These are phyloP conservation scores for Turritopsis dohrnii DNA, from an alignment of 30 jellyfish, hydroid and myxozoan genomes.

Conservation along the genomic window DNA sequence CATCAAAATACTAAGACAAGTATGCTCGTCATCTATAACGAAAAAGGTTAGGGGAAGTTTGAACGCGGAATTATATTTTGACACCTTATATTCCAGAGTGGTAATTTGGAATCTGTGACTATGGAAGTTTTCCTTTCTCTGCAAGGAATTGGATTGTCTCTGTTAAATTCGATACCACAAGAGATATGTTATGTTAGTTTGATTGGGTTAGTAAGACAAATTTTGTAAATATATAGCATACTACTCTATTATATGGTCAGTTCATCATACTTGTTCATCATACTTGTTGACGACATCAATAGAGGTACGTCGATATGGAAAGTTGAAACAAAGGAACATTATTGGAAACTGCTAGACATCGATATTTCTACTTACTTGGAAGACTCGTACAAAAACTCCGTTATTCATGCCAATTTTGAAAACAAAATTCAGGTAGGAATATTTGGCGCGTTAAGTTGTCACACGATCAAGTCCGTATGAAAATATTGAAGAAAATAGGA, in stretches of 20 bases:
- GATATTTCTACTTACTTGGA: slow-evolving; percentile 38
- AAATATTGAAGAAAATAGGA: too few relatives aligned
- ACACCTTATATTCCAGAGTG: slow-evolving; percentile 18
- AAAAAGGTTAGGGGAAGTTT: not conserved
- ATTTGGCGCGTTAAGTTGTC: not conserved
- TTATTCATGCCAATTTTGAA: slow-evolving; percentile 23
- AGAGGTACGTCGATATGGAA: slow-evolving; percentile 49
- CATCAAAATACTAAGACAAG: slow-evolving; percentile 28
- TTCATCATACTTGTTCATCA: too few relatives aligned
- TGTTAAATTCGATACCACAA: slow-evolving; percentile 40
- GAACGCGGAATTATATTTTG: not conserved
- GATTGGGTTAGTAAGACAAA: slow-evolving; percentile 33
- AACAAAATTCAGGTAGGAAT: slow-evolving; percentile 24
- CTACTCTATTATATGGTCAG: too few relatives aligned
- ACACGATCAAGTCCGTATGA: too few relatives aligned
- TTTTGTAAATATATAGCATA: too few relatives aligned
- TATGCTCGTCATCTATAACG: slow-evolving; percentile 1
- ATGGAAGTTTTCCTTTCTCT: slow-evolving; percentile 40
- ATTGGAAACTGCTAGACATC: slow-evolving; percentile 28
- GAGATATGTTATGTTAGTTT: slow-evolving; percentile 39
- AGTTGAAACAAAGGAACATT: slow-evolving; percentile 23
- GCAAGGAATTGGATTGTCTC: slow-evolving; percentile 41
- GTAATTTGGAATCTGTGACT: slow-evolving; percentile 21
- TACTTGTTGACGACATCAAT: not conserved
- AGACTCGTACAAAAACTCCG: slow-evolving; percentile 34